Conservation (phyloP, 2,888 invertebrate genomes). For the Leptopilina syphax region DNA sequence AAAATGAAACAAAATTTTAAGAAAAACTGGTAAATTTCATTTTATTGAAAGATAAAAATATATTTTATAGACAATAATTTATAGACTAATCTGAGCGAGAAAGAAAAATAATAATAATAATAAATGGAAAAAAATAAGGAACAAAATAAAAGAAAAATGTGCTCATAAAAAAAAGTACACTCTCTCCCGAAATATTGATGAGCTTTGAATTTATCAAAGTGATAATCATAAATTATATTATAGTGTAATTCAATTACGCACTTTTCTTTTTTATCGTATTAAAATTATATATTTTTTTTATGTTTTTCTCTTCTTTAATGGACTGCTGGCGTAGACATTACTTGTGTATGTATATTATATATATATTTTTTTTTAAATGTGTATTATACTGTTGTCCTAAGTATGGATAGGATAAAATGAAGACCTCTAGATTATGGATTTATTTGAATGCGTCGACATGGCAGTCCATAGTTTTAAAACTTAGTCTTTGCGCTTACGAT, state of each 20-base stretch:
- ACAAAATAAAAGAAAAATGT: constrained; percentile 46
- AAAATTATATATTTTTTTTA: constrained; percentile 62
- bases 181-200: constrained; percentile 16
- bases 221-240: constrained; percentile 56
- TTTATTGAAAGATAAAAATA: constrained; percentile 38
- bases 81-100: constrained; percentile 62
- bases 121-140: constrained; percentile 59
- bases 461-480: constrained; percentile 56
- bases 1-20: constrained; percentile 3
- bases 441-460: constrained; percentile 67
- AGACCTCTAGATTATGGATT: constrained; percentile 76
- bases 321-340: constrained; percentile 63
- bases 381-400: constrained; percentile 61
- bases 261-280: constrained; percentile 59
- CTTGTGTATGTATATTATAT: constrained; percentile 58
- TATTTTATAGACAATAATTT: constrained; percentile 60
- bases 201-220: constrained; percentile 53
- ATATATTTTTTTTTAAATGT: constrained; percentile 52
- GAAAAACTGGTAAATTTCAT: constrained; percentile 35
- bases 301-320: constrained; percentile 57
- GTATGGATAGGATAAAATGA: constrained; percentile 73
- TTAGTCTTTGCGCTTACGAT: constrained; percentile 71
- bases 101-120: constrained; percentile 52
- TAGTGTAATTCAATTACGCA: constrained; percentile 49
- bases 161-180: constrained; percentile 3